Evolutionary conservation across 1,140 invertebrate species (phyloP), one percentile per base, ranked within the genome.

Genomic region (Apis laboriosa): DNA sequence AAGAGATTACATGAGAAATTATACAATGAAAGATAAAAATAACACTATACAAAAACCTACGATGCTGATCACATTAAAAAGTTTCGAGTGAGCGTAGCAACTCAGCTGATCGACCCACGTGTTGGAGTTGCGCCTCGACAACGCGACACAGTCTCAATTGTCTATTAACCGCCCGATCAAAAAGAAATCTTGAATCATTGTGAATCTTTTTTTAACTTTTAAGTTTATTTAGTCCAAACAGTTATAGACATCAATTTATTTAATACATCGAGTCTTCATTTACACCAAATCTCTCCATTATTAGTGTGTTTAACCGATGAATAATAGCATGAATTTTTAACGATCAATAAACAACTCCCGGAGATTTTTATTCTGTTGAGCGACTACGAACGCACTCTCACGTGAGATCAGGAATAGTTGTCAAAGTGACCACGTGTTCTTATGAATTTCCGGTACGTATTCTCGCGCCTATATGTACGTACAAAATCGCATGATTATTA

Each of bases 311-410:
- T 43, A 58, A n/a, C 55, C 56, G 12, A 21, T 61, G 58, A 83
- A 72, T 83, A 34, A 60, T 66, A 58, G 58, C 80, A 28, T 55
- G 28, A 63, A 64, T 53, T 64, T 61, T 60, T 56, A 53, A 61
- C 81, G 81, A 83, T 83, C 81, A 70, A 83, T 83, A 83, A 83
- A 78, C 60, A 64, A 60, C 81, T 78, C 67, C 75, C 81, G 81
- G 81, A 76, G 81, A 77, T 83, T 83, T 72, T 66, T 76, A 78
- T 68, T 77, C 76, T 4, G 63, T 34, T 34, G 58, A 63, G 66
- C 51, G 34, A 51, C 75, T 34, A 56, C 80, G 75, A 60, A 77
- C 67, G 76, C 53, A 51, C 66, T 77, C 66, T 78, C 67, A 70
- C 80, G 56, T 77, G 64, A 82, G 73, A 76, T 77, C 80, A 21